Base-by-base conservation (phyloP, 64 coral and sea anemone species). In the Pocillopora verrucosa region DNA sequence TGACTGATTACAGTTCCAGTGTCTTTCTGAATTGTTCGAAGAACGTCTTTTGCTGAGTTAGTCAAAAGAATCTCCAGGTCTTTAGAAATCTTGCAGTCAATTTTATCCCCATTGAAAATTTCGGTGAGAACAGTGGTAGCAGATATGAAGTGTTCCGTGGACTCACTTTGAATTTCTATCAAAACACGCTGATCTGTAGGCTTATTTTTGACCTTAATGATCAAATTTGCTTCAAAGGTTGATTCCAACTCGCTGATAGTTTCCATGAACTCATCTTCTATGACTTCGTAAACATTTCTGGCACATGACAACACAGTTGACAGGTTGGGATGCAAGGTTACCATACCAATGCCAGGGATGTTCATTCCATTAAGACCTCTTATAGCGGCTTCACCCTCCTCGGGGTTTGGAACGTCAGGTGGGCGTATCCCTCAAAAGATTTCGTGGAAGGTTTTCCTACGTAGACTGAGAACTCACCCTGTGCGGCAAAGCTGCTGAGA, bases 61-160 rank as follows among this genome's bases (percentile, higher is more conserved):
- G 69, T 74, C 17, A 91, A 61, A 1, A 91, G 73, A 57, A 65
- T 63, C 75, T 64, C 34, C 36, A 63, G 20, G 26, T 24, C 6
- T 30, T 88, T 76, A 19, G 80, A 34, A 1, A 64, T 77, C 22
- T 61, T 76, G 26, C 89, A 92, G 60, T 92, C 90, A 10, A 87
- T 80, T 25, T 72, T 37, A 15, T 92, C 90, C 1, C 76, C 90
- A 9, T 80, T 84, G 17, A 92, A 13, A 62, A 38, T 58, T 11
- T 72, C 45, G 10, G 22, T 87, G 22, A 92, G 13, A 15, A 59
- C 45, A 22, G 62, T 92, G 19, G 84, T 83, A 0, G 84, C 90
- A 56, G 34, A 45, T 64, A 87, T n/a, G 19, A 87, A 87, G 75
- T 92, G 90, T 14, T 86, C 76, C 38, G 77, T 58, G 51, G 83